These are phyloP conservation scores for Ctenopoma multispine DNA, from an alignment of 2,797 vertebrate species.

Conservation along the genomic window DNA sequence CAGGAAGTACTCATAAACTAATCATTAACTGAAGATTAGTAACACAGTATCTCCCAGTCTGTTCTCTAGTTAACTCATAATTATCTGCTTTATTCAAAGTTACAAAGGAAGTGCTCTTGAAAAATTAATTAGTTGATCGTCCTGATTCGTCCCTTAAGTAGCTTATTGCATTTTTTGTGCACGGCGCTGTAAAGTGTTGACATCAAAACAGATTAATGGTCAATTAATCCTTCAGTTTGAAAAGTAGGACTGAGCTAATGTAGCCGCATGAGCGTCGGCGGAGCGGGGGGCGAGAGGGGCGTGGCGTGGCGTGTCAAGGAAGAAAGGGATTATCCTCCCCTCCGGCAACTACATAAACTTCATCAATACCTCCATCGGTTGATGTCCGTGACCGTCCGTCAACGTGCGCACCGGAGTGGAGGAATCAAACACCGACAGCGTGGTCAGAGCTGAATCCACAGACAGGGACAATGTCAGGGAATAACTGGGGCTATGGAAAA, in stretches of 20 bases:
- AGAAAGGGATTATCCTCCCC: constrained; percentile 52
- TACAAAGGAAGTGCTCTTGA: too few relatives aligned
- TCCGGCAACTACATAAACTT: constrained; percentile 41
- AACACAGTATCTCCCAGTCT: too few relatives aligned
- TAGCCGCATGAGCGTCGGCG: background rate
- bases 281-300: background rate
- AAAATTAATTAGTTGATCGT: too few relatives aligned
- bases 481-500: constrained; percentile 94
- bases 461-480: constrained; percentile 86
- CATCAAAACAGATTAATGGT: too few relatives aligned
- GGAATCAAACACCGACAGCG: background rate
- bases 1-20: too few relatives aligned
- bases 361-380: constrained; percentile 46
- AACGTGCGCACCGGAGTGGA: constrained; percentile 28
- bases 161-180: too few relatives aligned
- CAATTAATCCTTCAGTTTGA: too few relatives aligned
- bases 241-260: background rate
- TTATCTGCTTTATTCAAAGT: too few relatives aligned
- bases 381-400: constrained; percentile 23
- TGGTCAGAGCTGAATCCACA: constrained; percentile 3
- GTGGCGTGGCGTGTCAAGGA: constrained; percentile 66
- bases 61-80: too few relatives aligned
- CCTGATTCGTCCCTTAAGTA: too few relatives aligned
- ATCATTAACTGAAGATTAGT: too few relatives aligned
- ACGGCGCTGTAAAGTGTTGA: too few relatives aligned